Evolutionary conservation across 2,113 vertebrate species (phyloP), one percentile per base, ranked within the genome.

Genomic region (Tichodroma muraria): DNA sequence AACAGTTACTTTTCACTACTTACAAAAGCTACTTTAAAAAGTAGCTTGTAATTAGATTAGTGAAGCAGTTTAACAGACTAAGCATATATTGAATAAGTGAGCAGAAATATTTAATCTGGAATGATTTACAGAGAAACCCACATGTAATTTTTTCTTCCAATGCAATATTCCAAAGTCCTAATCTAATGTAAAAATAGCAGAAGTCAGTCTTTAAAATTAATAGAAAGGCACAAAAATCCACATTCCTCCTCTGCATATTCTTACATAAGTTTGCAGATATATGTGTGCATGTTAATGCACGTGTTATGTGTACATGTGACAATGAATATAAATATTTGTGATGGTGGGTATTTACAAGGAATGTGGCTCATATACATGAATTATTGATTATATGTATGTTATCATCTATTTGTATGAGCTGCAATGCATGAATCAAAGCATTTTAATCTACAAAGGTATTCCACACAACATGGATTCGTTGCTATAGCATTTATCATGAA

Each of bases 31-130:
- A 70, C 84, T 95, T 95, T 90, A 35, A 83, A 81, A 96, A 96
- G 83, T 90, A 92, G 83, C 10, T 80, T 70, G 9, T 96, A 97
- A 98, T 98, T 98, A 97, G 65, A 94, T 97, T 97, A 96, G 80
- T 94, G 47, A 97, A 95, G 71, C 87, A 94, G 86, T 95, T 97
- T 96, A 95, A 88, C 73, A 97, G 86, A 97, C 96, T 97, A 89
- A 94, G 57, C 64, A 52, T 86, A 60, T 95, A 88, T 94, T 96
- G 89, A 97, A 96, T 94, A 96, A 98, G 53, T 82, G 95, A 98
- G 80, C 70, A 98, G 89, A 92, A 93, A 89, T 97, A 93, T 97
- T 98, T 98, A 98, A 98, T 97, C 85, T 97, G 91, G 88, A 95
- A 88, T 88, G 79, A 93, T 97, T 97, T 96, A 96, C 79, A 56